Evolutionary conservation across 2,113 vertebrate genomes (phyloP), one percentile per base, ranked within the genome.

Genomic region (Micronycteris hirsuta): DNA sequence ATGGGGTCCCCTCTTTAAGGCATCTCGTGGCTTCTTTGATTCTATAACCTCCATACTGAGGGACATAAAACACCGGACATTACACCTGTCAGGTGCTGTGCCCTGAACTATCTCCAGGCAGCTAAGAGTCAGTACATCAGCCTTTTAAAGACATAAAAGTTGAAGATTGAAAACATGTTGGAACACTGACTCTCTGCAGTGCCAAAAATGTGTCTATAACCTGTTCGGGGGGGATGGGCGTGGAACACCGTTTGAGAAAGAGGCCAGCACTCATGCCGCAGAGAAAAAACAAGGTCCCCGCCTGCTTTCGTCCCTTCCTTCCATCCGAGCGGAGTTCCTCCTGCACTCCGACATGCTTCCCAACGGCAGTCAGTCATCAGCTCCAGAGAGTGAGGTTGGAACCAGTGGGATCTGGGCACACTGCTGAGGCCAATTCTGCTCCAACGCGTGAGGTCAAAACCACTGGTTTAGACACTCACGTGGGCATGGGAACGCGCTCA

Each of bases 121-220:
- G 97, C 98, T 98, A 97, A 96, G 98, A 98, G 95, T 97, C 97
- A 98, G 85, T 96, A 98, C 98, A 98, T 98, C 98, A 99, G 98
- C 98, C 98, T 96, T 98, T 68, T 98, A 98, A 98, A 97, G 97
- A 98, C 68, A 26, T 97, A 97, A 97, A 98, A 98, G 98, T 97
- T 73, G 86, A 98, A 97, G 98, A 98, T 98, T 98, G 98, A 98
- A 98, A 99, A 99, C 98, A 97, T 98, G 98, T 98, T 99, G 99
- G 98, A 99, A 99, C 98, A 68, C 97, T 99, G 98, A 98, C 98
- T 97, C 90, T 94, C 97, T n/a, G 93, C 85, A 26, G 96, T 99
- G 99, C 99, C 99, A 99, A 99, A 99, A 99, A 99, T 98, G 97
- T 98, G 98, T 98, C 98, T 98, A 88, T 97, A 98, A 98, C 98